phyloP scores from a whole-genome alignment of 35 echinoderm and acorn worm genomes.

The Lytechinus variegatus region DNA sequence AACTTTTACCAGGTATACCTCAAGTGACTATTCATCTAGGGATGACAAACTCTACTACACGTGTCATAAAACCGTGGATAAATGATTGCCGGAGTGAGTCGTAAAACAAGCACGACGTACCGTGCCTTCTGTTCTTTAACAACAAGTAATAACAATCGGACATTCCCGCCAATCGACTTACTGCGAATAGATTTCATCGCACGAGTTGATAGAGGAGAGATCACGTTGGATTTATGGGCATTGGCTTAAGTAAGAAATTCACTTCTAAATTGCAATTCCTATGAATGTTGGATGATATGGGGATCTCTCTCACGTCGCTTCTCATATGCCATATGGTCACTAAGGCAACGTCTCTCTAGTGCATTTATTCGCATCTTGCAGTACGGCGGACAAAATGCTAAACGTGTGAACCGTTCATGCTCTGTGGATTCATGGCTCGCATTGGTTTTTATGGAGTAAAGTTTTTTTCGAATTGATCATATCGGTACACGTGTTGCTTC shows the following conservation, averaged over 20 bases:
- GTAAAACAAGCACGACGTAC: neutral
- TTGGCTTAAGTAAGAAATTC: neutral
- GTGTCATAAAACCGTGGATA: neutral
- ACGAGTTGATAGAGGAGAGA: neutral
- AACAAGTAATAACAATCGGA: neutral
- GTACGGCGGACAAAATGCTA: neutral
- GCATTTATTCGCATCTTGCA: neutral
- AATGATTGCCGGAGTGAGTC: neutral
- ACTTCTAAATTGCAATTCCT: neutral
- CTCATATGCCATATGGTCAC: conserved; percentile 31
- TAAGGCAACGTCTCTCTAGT: conserved; percentile 25
- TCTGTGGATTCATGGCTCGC: neutral
- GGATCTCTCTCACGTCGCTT: neutral
- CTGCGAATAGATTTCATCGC: neutral
- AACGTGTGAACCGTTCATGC: neutral
- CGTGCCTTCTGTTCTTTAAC: neutral
- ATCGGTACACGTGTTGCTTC: neutral
- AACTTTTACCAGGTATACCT: neutral
- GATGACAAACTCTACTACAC: neutral
- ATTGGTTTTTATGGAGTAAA: neutral
- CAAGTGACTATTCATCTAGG: neutral
- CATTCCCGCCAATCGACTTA: neutral
- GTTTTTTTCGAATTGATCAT: neutral
- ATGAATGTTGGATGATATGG: neutral
- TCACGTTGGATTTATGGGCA: neutral